A percentile compares a stretch with the other conserved stretches of the same genome.
Conservation (phyloP, 2,113 vertebrate species). For the Phyllostomus discolor region DNA sequence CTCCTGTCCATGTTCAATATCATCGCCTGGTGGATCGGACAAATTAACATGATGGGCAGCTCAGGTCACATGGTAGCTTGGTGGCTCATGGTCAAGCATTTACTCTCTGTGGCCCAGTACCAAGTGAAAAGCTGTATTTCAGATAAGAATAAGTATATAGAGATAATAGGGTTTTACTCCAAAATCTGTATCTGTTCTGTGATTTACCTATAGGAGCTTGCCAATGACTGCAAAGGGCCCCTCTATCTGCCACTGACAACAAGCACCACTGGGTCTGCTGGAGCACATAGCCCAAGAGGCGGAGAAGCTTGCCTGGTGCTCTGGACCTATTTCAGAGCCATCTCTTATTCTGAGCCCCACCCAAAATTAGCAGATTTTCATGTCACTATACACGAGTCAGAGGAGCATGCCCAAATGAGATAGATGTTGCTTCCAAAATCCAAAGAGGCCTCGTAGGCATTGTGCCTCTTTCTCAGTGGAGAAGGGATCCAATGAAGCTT, state of each 20-base stretch:
- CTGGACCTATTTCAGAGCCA: neutral
- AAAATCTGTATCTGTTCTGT: neutral
- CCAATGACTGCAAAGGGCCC: neutral
- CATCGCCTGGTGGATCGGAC: neutral
- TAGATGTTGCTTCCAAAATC: neutral
- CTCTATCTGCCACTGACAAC: neutral
- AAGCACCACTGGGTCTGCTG: neutral
- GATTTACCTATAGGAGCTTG: neutral
- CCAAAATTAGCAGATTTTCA: neutral
- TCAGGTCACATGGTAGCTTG: neutral
- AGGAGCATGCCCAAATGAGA: neutral
- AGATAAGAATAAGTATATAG: neutral
- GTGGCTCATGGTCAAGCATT: neutral
- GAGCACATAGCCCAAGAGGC: neutral
- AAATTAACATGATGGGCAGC: neutral
- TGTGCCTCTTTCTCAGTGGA: neutral
- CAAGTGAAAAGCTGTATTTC: neutral
- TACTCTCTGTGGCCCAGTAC: neutral
- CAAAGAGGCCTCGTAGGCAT: neutral
- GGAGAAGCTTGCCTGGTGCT: neutral
- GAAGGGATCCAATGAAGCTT: neutral
- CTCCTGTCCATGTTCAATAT: neutral
- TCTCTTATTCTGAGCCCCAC: neutral
- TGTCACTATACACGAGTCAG: neutral
- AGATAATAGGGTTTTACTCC: neutral